Evolutionary conservation across 1,140 invertebrate genomes (phyloP).

Genomic region (Drosophila repletoides): DNA sequence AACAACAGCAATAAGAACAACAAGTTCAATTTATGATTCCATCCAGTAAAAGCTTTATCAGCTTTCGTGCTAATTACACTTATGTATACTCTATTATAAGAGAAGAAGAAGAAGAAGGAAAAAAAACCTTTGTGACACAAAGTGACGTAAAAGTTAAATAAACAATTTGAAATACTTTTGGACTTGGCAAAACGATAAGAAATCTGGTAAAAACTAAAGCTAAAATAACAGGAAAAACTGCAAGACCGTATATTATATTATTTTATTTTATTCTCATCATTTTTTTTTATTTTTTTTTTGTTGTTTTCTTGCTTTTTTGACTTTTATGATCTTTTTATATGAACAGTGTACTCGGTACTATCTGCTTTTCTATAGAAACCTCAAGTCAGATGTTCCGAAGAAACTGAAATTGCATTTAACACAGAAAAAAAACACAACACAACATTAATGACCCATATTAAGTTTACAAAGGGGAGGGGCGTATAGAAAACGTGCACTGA

Average conservation of each 20-base stretch:
- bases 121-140: not conserved
- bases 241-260: too few relatives aligned
- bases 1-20: not conserved
- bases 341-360: conserved; percentile 19
- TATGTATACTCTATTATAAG: conserved; percentile 4
- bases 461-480: not conserved
- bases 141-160: not conserved
- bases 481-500: conserved; percentile 52
- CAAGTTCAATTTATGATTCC: conserved; percentile 7
- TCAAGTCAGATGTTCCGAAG: not conserved
- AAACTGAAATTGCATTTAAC: conserved; percentile 57
- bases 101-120: not conserved
- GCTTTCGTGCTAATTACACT: conserved; percentile 17
- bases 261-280: too few relatives aligned
- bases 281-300: too few relatives aligned
- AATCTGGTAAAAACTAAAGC: not conserved
- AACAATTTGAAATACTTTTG: not conserved
- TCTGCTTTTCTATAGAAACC: conserved; percentile 6
- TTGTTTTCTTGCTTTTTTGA: too few relatives aligned
- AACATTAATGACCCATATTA: conserved; percentile 67
- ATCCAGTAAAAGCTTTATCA: conserved; percentile 23
- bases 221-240: not conserved
- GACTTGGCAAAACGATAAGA: not conserved
- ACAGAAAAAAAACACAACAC: conserved; percentile 13
- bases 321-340: too few relatives aligned